Evolutionary conservation across 2,888 invertebrate genomes (phyloP).

Genomic region (Aporophyla lueneburgensis): DNA sequence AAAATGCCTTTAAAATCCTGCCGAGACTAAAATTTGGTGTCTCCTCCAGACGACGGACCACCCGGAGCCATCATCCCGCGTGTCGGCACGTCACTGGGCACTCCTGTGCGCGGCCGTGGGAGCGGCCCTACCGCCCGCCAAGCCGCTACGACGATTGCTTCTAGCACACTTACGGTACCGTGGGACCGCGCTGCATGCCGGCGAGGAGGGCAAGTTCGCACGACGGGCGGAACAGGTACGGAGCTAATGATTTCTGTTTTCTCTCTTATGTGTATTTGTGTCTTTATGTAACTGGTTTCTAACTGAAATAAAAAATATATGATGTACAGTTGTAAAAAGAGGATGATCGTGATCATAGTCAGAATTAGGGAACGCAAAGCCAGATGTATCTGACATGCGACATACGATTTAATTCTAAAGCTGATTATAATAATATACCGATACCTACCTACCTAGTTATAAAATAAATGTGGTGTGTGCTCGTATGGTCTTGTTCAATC

Average conservation of each 20-base stretch:
- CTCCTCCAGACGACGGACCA: constrained; percentile 95
- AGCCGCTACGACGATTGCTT: constrained; percentile 96
- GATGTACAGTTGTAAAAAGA: background rate
- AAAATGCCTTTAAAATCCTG: too few species aligned
- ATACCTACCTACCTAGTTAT: too few species aligned
- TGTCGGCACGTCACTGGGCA: constrained; percentile 98
- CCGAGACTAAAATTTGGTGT: background rate
- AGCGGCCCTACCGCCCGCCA: constrained; percentile 96
- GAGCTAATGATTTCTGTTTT: background rate
- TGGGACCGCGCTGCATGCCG: constrained; percentile 95
- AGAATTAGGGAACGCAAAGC: background rate
- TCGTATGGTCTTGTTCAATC: too few species aligned
- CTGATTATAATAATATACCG: background rate
- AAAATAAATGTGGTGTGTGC: too few species aligned
- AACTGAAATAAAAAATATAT: background rate
- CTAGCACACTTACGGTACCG: constrained; percentile 97
- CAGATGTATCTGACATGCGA: background rate
- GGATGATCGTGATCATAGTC: background rate
- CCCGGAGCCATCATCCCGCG: constrained; percentile 96
- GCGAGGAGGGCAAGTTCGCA: constrained; percentile 98
- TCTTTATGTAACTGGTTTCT: background rate
- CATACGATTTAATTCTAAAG: background rate
- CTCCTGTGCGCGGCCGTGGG: constrained; percentile 91
- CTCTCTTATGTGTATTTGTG: background rate
- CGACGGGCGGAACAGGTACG: constrained; percentile 95